Evolutionary conservation across 30 jellyfish, hydroid and myxozoan species (phyloP).

Genomic region (Sanderia malayensis): DNA sequence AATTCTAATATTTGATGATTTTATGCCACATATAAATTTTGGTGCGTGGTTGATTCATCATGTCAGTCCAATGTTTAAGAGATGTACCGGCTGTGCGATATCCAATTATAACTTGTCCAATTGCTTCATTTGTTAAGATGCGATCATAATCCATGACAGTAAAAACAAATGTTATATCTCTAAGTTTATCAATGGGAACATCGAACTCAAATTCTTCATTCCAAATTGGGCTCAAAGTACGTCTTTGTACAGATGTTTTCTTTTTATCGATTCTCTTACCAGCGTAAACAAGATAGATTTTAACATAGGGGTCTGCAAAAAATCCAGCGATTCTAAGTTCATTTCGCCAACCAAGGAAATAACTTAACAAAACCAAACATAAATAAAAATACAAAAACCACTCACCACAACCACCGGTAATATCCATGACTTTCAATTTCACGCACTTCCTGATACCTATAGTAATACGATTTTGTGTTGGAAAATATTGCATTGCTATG

Average conservation of each 20-base stretch:
- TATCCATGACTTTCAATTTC: constrained; percentile 80
- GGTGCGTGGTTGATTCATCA: constrained; percentile 89
- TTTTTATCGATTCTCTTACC: constrained; percentile 88
- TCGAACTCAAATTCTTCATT: constrained; percentile 84
- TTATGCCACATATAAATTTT: constrained; percentile 92
- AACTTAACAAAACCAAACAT: too few species aligned
- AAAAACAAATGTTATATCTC: constrained; percentile 81
- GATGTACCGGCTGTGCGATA: constrained; percentile 92
- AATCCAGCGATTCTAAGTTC: too few species aligned
- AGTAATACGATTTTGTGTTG: constrained; percentile 70
- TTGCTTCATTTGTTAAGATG: constrained; percentile 69
- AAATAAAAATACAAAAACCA: too few species aligned
- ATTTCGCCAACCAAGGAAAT: too few species aligned
- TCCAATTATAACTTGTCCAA: constrained; percentile 85
- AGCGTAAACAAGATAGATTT: constrained; percentile 69
- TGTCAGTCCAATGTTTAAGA: constrained; percentile 92
- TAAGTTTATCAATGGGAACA: constrained; percentile 83
- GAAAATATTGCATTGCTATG: constrained; percentile 77
- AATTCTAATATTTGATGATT: constrained; percentile 56
- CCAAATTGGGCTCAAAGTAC: constrained; percentile 86
- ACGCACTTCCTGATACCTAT: constrained; percentile 71
- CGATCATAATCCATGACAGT: constrained; percentile 94
- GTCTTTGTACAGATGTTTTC: constrained; percentile 61
- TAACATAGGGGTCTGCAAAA: constrained; percentile 80
- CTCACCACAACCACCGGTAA: constrained; percentile 88